Evolutionary conservation across 2,888 invertebrate species (phyloP).

Genomic region (Luffia ferchaultella): DNA sequence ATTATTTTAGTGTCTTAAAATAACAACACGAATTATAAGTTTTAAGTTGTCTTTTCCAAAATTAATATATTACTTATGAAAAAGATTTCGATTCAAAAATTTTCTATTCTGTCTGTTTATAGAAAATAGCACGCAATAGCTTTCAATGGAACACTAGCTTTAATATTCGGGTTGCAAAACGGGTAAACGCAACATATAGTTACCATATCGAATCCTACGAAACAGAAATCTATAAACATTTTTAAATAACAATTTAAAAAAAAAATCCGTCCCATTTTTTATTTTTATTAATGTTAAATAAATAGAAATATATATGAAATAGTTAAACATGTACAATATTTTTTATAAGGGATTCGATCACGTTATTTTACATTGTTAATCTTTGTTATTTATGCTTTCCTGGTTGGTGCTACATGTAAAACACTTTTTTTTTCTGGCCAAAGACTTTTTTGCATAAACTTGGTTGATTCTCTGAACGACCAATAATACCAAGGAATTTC

Average conservation of each 20-base stretch:
- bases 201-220: conserved; percentile 51
- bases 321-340: background rate
- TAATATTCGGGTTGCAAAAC: too few relatives aligned
- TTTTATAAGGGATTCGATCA: conserved; percentile 13
- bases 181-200: conserved; percentile 57
- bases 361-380: conserved; percentile 23
- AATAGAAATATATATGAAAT: background rate
- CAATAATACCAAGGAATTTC: too few relatives aligned
- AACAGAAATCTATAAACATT: background rate
- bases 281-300: background rate
- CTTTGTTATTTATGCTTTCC: conserved; percentile 19
- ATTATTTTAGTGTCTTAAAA: too few relatives aligned
- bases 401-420: conserved; percentile 56
- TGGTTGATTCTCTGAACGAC: too few relatives aligned
- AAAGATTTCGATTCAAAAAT: too few relatives aligned
- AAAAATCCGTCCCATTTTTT: background rate
- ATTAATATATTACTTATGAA: too few relatives aligned
- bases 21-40: too few relatives aligned
- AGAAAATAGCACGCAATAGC: too few relatives aligned
- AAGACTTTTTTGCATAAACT: too few relatives aligned
- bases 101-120: too few relatives aligned
- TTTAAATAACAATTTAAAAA: background rate
- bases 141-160: too few relatives aligned
- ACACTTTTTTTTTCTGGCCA: conserved; percentile 49
- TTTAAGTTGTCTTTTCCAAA: too few relatives aligned